Conservation (phyloP, 2,113 vertebrate genomes). For the Oryzias celebensis region DNA sequence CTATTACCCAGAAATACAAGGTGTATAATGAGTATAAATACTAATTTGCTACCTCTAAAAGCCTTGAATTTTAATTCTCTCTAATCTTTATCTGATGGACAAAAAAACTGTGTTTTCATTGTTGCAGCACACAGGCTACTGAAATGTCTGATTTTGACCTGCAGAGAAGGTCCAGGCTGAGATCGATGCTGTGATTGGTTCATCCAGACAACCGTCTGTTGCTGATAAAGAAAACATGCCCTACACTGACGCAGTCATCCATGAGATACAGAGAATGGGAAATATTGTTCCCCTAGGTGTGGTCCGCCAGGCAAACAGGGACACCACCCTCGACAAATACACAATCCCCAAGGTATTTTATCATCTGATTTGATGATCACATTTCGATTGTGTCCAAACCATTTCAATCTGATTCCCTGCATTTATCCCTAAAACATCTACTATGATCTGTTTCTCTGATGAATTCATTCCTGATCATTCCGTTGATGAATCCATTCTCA, state of each 20-base stretch:
- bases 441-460: too few species aligned
- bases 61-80: too few species aligned
- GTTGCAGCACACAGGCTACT: neutral
- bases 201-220: constrained; percentile 50
- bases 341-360: neutral
- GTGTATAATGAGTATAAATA: constrained; percentile 43
- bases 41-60: too few species aligned
- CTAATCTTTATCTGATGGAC: neutral
- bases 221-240: constrained; percentile 73
- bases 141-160: neutral
- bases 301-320: constrained; percentile 38
- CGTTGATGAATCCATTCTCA: too few species aligned
- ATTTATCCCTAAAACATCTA: too few species aligned
- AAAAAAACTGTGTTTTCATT: neutral
- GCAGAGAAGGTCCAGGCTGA: constrained; percentile 70
- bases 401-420: too few species aligned
- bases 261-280: constrained; percentile 80
- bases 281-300: constrained; percentile 72
- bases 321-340: constrained; percentile 66
- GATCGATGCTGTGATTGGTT: constrained; percentile 62
- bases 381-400: too few species aligned
- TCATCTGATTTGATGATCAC: too few species aligned
- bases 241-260: constrained; percentile 82
- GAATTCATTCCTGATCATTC: too few species aligned
- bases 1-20: constrained; percentile 77